Conservation (phyloP, 2,113 vertebrate genomes). For the Cricetomys ansorgei region DNA sequence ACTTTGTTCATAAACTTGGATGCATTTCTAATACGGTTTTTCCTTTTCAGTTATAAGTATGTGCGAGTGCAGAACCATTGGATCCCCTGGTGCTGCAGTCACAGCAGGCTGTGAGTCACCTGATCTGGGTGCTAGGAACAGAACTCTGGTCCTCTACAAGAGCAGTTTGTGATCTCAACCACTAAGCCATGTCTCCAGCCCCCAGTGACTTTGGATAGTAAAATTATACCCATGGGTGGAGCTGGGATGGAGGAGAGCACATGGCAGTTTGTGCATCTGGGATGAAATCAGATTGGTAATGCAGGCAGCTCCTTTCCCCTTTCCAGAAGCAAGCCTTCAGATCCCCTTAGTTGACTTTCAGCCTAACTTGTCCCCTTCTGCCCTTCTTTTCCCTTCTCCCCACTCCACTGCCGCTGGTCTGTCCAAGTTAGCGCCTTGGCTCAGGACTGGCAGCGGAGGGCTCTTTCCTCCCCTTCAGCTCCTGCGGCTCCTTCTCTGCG, state of each 20-base stretch:
- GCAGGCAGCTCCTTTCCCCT: neutral
- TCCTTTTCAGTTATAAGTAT: neutral
- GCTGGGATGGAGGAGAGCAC: neutral
- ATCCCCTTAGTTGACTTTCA: neutral
- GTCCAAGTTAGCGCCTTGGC: neutral
- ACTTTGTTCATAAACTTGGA: slow-evolving; percentile 41
- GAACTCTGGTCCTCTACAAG: neutral
- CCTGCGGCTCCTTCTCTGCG: neutral
- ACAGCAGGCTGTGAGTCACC: neutral
- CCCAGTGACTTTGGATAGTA: neutral
- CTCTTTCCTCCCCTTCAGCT: neutral
- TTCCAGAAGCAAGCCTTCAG: neutral
- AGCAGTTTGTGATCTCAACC: neutral
- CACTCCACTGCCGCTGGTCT: neutral
- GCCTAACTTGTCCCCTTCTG: neutral
- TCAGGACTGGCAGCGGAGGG: neutral
- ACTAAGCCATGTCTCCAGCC: neutral
- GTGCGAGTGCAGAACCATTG: too few relatives aligned
- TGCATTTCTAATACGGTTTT: neutral
- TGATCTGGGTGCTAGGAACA: too few relatives aligned
- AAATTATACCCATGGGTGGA: neutral
- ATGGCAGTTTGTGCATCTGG: neutral
- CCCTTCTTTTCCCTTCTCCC: neutral
- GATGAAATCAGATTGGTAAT: neutral
- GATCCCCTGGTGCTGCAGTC: neutral